Conservation (phyloP, 2,888 invertebrate species). For the Onthophagus sagittarius region DNA sequence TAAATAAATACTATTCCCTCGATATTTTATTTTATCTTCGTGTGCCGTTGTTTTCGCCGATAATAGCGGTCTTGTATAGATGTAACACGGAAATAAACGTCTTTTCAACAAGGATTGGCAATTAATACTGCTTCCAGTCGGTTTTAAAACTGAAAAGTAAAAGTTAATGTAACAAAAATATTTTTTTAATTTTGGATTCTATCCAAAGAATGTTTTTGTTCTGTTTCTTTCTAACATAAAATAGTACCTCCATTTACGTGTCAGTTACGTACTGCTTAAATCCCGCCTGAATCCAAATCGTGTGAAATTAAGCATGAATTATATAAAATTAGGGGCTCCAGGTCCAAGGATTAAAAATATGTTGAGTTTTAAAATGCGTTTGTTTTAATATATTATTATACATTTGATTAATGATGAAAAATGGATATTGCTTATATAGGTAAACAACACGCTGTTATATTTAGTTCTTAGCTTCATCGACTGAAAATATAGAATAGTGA, state of each 20-base stretch:
- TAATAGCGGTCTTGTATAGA: constrained; percentile 39
- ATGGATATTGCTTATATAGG: no score
- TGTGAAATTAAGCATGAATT: no score
- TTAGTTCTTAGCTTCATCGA: no score
- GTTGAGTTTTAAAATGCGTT: no score
- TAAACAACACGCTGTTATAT: no score
- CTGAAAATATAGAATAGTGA: no score
- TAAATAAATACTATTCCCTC: constrained; percentile 38
- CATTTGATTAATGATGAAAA: no score
- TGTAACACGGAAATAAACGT: constrained; percentile 19
- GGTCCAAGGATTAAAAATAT: no score
- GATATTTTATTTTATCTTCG: constrained; percentile 36
- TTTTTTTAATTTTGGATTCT: background rate
- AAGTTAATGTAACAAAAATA: background rate
- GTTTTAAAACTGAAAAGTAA: background rate
- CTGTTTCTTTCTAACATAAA: no score
- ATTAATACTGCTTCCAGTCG: background rate
- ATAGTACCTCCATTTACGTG: constrained; percentile 6
- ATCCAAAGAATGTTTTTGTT: background rate
- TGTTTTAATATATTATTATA: no score
- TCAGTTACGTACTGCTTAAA: background rate
- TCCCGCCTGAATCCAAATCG: no score
- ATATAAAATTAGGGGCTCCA: no score
- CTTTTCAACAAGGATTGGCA: background rate
- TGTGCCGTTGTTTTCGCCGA: constrained; percentile 40